Evolutionary conservation across 1,140 invertebrate genomes (phyloP).

Genomic region (Schlechtendalia chinensis): DNA sequence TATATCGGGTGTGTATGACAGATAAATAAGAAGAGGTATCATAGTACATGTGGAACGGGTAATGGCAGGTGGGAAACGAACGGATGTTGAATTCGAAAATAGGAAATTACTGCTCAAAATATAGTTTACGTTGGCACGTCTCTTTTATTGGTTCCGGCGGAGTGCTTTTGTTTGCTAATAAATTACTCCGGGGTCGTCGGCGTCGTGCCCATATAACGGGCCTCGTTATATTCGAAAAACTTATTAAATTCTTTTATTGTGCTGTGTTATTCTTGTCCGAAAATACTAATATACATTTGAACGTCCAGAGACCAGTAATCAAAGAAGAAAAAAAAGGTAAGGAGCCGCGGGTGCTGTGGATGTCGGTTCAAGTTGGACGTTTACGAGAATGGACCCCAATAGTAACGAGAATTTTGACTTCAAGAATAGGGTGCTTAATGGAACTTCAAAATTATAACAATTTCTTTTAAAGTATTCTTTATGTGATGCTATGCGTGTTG

Average conservation of each 20-base stretch:
- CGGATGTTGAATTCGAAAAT: constrained; percentile 20
- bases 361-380: too few relatives aligned
- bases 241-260: not conserved
- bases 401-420: too few relatives aligned
- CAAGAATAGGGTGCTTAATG: too few relatives aligned
- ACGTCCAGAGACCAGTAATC: too few relatives aligned
- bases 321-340: too few relatives aligned
- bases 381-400: too few relatives aligned
- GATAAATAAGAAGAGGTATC: not conserved
- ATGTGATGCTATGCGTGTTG: too few relatives aligned
- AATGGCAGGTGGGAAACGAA: not conserved
- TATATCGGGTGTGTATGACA: not conserved
- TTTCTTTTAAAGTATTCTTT: too few relatives aligned
- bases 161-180: constrained; percentile 33
- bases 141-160: constrained; percentile 31
- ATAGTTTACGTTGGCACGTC: constrained; percentile 24
- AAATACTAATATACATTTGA: too few relatives aligned
- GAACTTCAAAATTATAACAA: too few relatives aligned
- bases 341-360: too few relatives aligned
- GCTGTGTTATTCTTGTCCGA: not conserved
- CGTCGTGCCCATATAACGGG: not conserved
- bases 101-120: constrained; percentile 31
- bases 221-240: not conserved
- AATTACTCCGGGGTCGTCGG: constrained; percentile 3
- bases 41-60: not conserved